phyloP scores from a whole-genome alignment of 2,888 invertebrate genomes.

The Halictus quadricinctus region DNA sequence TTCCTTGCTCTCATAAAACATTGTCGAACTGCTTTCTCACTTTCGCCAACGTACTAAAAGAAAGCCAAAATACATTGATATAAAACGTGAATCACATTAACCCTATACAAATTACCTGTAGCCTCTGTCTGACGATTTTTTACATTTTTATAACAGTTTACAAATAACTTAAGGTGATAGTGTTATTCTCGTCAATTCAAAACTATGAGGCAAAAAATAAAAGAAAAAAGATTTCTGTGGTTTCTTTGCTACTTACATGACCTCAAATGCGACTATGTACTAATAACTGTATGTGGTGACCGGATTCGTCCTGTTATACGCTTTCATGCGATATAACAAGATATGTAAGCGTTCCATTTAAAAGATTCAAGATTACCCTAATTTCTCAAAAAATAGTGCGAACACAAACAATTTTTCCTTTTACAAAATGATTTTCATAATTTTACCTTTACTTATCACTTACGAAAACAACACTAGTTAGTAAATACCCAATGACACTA shows the following conservation, averaged over 20 bases:
- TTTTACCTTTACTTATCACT: too few relatives aligned
- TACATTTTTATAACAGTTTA: not conserved
- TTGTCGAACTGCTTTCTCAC: conserved; percentile 97
- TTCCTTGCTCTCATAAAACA: conserved; percentile 97
- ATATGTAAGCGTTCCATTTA: not conserved
- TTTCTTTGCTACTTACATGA: not conserved
- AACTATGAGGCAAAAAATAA: not conserved
- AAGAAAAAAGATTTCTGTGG: not conserved
- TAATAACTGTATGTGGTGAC: too few relatives aligned
- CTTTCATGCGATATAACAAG: not conserved
- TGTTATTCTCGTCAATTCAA: not conserved
- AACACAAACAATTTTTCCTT: not conserved
- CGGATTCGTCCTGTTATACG: not conserved
- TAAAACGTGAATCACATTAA: not conserved
- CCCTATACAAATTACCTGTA: not conserved
- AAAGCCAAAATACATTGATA: conserved; percentile 7
- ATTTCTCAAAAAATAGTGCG: not conserved
- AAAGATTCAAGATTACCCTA: not conserved
- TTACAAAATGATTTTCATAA: too few relatives aligned
- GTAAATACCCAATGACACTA: not conserved
- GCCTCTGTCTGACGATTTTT: not conserved
- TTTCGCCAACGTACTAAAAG: conserved; percentile 97
- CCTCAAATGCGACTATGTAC: not conserved
- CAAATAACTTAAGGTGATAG: not conserved
- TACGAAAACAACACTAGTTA: not conserved